A percentile compares a stretch with the other conserved stretches of the same genome.
Evolutionary conservation across 2,113 vertebrate genomes (phyloP).

Genomic region (Oreochromis tanganicae): DNA sequence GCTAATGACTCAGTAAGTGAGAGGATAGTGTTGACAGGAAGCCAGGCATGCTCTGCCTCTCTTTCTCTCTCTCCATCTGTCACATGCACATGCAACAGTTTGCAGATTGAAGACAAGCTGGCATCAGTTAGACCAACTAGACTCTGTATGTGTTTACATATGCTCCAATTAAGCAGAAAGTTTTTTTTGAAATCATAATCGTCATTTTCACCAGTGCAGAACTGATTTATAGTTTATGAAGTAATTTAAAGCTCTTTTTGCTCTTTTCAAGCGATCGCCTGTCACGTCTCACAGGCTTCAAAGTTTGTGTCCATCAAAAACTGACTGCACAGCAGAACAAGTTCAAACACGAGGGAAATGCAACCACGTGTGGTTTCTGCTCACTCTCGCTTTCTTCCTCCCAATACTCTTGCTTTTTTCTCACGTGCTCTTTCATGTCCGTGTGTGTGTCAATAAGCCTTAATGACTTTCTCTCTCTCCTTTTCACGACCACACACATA

Average conservation of each 20-base stretch:
- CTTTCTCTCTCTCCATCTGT: not conserved
- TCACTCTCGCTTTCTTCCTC: not conserved
- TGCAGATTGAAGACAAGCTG: not conserved
- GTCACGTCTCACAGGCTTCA: not conserved
- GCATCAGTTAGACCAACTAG: not conserved
- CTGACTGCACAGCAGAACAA: not conserved
- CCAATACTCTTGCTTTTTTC: not conserved
- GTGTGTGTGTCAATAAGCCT: not conserved
- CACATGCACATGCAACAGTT: not conserved
- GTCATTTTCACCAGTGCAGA: not conserved
- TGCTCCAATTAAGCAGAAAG: not conserved
- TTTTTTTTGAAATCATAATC: not conserved
- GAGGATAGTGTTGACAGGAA: slow-evolving; percentile 14
- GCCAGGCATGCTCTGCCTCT: not conserved
- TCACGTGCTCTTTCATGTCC: not conserved
- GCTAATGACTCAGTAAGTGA: slow-evolving; percentile 1
- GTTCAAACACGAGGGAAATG: not conserved
- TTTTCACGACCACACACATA: not conserved
- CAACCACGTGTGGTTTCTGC: not conserved
- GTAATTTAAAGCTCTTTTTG: not conserved
- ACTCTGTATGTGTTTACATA: not conserved
- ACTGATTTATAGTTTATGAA: not conserved
- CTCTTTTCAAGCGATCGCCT: not conserved
- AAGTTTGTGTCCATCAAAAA: not conserved
- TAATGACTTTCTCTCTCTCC: slow-evolving; percentile 2